Evolutionary conservation across 2,797 vertebrate species (phyloP), one percentile per base, ranked within the genome.

Genomic region (Eulemur mongoz): DNA sequence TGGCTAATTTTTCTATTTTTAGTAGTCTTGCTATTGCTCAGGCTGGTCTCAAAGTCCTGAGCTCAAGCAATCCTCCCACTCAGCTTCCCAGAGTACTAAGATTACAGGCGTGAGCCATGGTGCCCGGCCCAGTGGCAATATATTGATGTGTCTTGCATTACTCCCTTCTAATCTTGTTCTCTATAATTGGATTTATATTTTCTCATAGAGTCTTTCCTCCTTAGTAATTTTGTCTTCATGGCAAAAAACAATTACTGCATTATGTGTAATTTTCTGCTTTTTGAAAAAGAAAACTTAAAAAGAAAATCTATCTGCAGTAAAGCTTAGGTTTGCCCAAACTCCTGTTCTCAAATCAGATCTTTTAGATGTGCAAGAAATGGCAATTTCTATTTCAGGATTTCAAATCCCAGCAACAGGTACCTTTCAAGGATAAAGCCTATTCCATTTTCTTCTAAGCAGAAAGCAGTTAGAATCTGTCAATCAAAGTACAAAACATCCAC

Each of bases 361-460:
- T 84, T 94, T 32, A 63, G 69, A 95, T 69, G 81, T 72, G 73
- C 94, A 92, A 75, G 65, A 78, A 96, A 95, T 32, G 63, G 92
- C n/a, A 59, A 92, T 52, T 95, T 96, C 96, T 97, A 95, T 97
- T 97, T 97, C 96, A 96, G 94, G 81, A 91, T 86, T 95, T 93
- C 0, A 4, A 97, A 89, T 96, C 78, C 79, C 93, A 95, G 79
- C 88, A 97, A 96, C 94, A 97, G 96, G 91, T 92, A 63, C 23
- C 81, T 89, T 96, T 96, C 57, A 88, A 94, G 89, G 96, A 89
- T 89, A 94, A 96, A 97, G 91, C 14, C 65, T 45, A 93, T 87
- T 91, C 92, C 93, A 93, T 96, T 97, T 97, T 97, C 92, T 94
- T 83, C 79, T 95, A 95, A 96, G 92, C 30, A 63, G 83, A 96